A percentile compares a stretch with the other conserved stretches of the same genome.
These are phyloP conservation scores for Rynchops niger DNA, from an alignment of 2,113 vertebrate species.

Conservation along the genomic window DNA sequence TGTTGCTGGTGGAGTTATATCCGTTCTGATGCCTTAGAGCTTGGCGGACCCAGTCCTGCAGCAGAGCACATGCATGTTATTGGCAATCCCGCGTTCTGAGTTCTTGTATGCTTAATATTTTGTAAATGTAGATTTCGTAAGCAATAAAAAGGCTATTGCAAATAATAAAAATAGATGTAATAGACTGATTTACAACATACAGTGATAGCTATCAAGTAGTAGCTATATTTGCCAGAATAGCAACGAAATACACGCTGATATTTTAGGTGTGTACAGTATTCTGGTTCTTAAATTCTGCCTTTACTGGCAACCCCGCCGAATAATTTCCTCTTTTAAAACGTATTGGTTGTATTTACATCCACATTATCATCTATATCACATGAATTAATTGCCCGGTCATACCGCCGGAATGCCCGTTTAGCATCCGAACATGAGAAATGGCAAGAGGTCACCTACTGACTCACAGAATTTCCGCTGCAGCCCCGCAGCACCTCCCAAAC, in stretches of 20 bases:
- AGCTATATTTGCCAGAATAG: neutral
- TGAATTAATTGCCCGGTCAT: neutral
- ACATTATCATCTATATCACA: neutral
- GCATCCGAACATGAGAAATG: neutral
- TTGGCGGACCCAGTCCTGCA: slow-evolving; percentile 54
- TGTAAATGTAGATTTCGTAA: neutral
- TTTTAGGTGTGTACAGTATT: neutral
- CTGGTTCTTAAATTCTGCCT: neutral
- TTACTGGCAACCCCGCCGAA: neutral
- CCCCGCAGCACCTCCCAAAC: neutral
- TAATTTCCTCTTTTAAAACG: neutral
- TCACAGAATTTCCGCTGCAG: neutral
- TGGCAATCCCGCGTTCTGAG: neutral
- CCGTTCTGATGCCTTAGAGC: slow-evolving; percentile 27
- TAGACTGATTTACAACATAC: accelerated
- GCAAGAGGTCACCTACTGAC: neutral
- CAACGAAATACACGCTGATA: neutral
- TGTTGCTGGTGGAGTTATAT: slow-evolving; percentile 36
- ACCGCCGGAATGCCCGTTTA: neutral
- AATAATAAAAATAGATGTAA: neutral
- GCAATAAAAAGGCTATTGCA: neutral
- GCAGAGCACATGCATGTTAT: neutral
- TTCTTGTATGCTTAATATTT: neutral
- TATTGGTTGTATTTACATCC: neutral
- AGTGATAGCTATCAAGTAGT: neutral